phyloP scores from a whole-genome alignment of 1,140 invertebrate genomes.

The Heterodera carotae region DNA sequence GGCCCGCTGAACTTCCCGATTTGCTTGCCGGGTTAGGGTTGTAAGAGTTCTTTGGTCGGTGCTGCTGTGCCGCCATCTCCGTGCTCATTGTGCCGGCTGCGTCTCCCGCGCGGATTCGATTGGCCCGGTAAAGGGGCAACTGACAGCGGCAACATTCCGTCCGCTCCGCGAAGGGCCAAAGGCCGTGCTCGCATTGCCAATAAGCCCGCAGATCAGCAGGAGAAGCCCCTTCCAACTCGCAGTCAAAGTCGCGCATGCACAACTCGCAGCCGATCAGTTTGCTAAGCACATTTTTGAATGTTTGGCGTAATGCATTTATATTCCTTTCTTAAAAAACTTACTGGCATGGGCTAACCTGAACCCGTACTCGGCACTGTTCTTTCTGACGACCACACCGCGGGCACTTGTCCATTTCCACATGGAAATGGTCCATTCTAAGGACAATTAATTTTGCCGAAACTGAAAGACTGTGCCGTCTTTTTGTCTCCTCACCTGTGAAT shows the following conservation, averaged over 20 bases:
- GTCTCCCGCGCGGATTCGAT: not conserved
- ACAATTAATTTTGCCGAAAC: too few relatives aligned
- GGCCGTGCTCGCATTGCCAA: conserved; percentile 60
- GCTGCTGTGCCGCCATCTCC: not conserved
- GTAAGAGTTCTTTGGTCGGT: conserved; percentile 3
- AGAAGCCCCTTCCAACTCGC: conserved; percentile 56
- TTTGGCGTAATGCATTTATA: not conserved
- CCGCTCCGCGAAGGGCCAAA: conserved; percentile 50
- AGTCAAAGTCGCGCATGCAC: conserved; percentile 57
- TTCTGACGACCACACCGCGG: conserved; percentile 57
- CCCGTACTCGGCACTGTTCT: conserved; percentile 57
- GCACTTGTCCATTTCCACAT: conserved; percentile 60
- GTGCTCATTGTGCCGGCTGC: not conserved
- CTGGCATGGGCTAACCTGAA: conserved; percentile 63
- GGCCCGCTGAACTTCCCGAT: not conserved
- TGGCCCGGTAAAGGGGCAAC: conserved; percentile 39
- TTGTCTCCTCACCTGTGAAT: conserved; percentile 45
- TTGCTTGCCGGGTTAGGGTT: conserved; percentile 4
- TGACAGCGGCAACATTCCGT: conserved; percentile 63
- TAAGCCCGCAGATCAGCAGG: conserved; percentile 53
- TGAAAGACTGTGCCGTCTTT: too few relatives aligned
- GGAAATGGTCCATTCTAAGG: conserved; percentile 60
- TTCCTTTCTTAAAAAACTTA: conserved; percentile 38
- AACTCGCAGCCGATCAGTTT: conserved; percentile 63
- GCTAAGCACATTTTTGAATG: conserved; percentile 36